Evolutionary conservation across 2,888 invertebrate species (phyloP).

Genomic region (Xanthorhoe designata): DNA sequence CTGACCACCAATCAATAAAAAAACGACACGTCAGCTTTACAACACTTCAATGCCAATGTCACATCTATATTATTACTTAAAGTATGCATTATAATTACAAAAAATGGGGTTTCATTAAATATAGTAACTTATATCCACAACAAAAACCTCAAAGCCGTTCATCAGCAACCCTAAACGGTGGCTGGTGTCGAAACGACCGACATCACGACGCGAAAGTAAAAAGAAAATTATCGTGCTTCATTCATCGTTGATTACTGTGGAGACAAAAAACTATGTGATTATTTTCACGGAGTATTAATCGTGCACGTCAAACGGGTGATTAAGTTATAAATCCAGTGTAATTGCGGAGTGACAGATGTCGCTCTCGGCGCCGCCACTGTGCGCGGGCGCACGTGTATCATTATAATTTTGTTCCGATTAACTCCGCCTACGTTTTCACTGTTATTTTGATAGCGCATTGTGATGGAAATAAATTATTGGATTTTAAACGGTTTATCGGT

Average conservation of each 20-base stretch:
- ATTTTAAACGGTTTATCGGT: slow-evolving; percentile 44
- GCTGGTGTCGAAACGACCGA: slow-evolving; percentile 59
- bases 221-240: slow-evolving; percentile 63
- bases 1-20: slow-evolving; percentile 71
- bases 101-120: slow-evolving; percentile 33
- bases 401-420: slow-evolving; percentile 59
- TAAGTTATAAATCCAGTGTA: slow-evolving; percentile 60
- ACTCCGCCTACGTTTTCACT: slow-evolving; percentile 57
- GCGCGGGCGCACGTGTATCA: slow-evolving; percentile 60
- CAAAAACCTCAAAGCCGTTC: slow-evolving; percentile 65
- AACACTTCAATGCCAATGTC: slow-evolving; percentile 28
- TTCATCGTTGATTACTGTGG: slow-evolving; percentile 57
- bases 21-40: slow-evolving; percentile 30
- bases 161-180: slow-evolving; percentile 62
- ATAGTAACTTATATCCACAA: slow-evolving; percentile 78
- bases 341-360: slow-evolving; percentile 70
- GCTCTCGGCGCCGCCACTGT: slow-evolving; percentile 64
- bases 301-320: slow-evolving; percentile 59
- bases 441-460: slow-evolving; percentile 48
- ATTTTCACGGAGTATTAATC: slow-evolving; percentile 64
- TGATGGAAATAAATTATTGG: slow-evolving; percentile 43
- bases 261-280: slow-evolving; percentile 64
- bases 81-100: slow-evolving; percentile 47
- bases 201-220: slow-evolving; percentile 41
- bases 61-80: slow-evolving; percentile 49